phyloP scores from a whole-genome alignment of 2,113 vertebrate species.

The Leptosomus discolor region DNA sequence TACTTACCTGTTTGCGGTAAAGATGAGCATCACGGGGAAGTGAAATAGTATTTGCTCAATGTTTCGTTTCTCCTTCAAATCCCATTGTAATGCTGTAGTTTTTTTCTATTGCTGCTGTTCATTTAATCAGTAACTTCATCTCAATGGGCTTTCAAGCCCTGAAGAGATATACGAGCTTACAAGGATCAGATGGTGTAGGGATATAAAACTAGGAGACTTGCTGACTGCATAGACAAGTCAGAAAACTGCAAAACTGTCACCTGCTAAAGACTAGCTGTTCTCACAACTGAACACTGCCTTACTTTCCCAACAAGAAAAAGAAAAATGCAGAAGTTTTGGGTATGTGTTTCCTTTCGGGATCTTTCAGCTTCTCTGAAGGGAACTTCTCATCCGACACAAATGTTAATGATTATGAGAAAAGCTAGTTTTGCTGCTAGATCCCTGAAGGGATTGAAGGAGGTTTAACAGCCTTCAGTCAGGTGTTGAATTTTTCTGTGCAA shows the following conservation, averaged over 20 bases:
- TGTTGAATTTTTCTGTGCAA: accelerated
- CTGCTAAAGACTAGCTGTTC: neutral
- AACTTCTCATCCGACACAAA: neutral
- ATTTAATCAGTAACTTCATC: conserved; percentile 31
- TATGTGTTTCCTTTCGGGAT: neutral
- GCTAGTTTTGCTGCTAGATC: neutral
- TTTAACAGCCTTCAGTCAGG: neutral
- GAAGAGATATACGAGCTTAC: conserved; percentile 19
- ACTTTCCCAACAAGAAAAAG: neutral
- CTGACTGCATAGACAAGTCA: neutral
- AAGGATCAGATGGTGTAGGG: neutral
- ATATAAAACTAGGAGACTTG: neutral
- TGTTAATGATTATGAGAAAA: neutral
- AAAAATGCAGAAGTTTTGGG: neutral
- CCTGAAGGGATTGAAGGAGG: neutral
- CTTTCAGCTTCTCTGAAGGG: neutral
- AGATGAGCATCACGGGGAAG: neutral
- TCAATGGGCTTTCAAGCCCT: neutral
- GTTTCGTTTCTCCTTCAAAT: neutral
- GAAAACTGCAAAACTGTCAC: neutral
- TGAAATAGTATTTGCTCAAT: neutral
- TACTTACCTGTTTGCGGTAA: neutral
- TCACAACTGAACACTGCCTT: neutral
- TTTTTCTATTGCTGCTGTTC: neutral
- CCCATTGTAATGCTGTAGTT: neutral